These are phyloP conservation scores for Epinephelus fuscoguttatus DNA, from an alignment of 2,113 vertebrate species.

Conservation along the genomic window DNA sequence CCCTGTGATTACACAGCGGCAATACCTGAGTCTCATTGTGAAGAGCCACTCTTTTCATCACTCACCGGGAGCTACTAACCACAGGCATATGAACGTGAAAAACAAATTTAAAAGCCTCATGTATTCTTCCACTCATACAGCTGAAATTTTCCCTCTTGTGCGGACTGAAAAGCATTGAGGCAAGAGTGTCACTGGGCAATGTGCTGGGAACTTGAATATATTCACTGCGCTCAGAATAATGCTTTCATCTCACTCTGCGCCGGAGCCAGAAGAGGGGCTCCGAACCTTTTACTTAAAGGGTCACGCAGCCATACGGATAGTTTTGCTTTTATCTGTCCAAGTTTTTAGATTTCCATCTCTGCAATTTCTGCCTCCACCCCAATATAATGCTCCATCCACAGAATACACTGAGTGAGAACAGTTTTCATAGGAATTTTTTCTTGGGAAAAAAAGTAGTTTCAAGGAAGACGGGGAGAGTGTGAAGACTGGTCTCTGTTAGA, in stretches of 20 bases:
- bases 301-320: not conserved
- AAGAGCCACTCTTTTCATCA: conserved; percentile 27
- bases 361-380: not conserved
- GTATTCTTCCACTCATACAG: conserved; percentile 26
- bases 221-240: conserved; percentile 4
- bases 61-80: conserved; percentile 8
- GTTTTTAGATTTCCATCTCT: not conserved
- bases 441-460: not conserved
- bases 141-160: conserved; percentile 45
- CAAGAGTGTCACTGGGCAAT: conserved; percentile 14
- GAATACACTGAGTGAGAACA: not conserved
- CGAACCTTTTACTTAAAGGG: not conserved
- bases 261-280: not conserved
- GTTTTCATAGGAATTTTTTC: not conserved
- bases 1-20: conserved; percentile 21
- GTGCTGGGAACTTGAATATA: conserved; percentile 25
- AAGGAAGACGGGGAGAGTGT: not conserved
- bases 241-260: not conserved
- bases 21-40: conserved; percentile 24
- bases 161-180: conserved; percentile 48
- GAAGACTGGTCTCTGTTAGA: not conserved
- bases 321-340: not conserved
- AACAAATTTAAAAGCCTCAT: conserved; percentile 11
- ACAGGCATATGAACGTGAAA: not conserved
- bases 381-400: not conserved